Conservation (phyloP, 2,888 invertebrate genomes). For the Drosophila birchii region DNA sequence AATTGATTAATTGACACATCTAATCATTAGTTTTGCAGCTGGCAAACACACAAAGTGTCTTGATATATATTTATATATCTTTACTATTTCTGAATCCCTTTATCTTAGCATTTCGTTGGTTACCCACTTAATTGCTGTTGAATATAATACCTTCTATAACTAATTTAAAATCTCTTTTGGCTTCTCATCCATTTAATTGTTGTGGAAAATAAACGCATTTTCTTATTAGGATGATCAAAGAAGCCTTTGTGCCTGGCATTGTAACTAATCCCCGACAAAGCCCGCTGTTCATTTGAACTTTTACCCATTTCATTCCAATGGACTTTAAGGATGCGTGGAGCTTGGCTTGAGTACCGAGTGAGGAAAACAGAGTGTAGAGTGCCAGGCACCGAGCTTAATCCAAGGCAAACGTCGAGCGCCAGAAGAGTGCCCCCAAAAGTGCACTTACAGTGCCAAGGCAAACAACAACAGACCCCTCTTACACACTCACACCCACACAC, state of each 20-base stretch:
- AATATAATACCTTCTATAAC: neutral
- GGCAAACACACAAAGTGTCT: neutral
- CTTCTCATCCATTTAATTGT: neutral
- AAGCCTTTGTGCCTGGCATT: conserved; percentile 4
- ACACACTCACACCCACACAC: conserved; percentile 23
- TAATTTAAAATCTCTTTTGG: neutral
- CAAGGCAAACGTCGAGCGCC: conserved; percentile 52
- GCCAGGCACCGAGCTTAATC: conserved; percentile 41
- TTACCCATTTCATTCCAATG: conserved; percentile 16
- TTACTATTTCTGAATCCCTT: neutral
- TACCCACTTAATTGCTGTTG: neutral
- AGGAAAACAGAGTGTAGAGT: neutral
- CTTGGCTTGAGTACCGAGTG: conserved; percentile 47
- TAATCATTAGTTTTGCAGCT: neutral
- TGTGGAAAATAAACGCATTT: neutral
- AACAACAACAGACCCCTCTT: conserved; percentile 63
- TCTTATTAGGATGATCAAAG: conserved; percentile 2
- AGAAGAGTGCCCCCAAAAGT: conserved; percentile 72
- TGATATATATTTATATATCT: neutral
- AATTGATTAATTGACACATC: neutral
- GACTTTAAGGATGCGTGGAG: conserved; percentile 31
- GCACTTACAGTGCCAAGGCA: conserved; percentile 67
- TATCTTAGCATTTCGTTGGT: neutral
- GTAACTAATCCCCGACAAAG: conserved; percentile 16
- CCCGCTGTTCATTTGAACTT: conserved; percentile 19